Percentiles rank a stretch among this genome's conserved stretches.
phyloP scores from a whole-genome alignment of 2,888 invertebrate genomes.

The Ceriagrion tenellum region DNA sequence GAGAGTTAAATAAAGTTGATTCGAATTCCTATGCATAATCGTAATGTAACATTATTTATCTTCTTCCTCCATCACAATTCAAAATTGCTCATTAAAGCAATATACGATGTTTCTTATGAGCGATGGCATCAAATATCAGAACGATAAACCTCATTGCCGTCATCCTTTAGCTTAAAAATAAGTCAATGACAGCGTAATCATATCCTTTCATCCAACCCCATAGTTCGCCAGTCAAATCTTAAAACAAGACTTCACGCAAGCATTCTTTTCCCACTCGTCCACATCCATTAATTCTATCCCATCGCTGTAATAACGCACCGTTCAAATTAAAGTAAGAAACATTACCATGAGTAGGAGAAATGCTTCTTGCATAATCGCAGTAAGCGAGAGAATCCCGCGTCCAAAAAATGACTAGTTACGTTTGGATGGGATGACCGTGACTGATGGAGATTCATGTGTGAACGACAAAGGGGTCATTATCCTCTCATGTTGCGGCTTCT shows the following conservation, averaged over 20 bases:
- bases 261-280: background rate
- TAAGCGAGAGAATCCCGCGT: background rate
- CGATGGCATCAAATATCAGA: background rate
- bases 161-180: background rate
- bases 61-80: too few species aligned
- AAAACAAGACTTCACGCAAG: background rate
- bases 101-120: background rate
- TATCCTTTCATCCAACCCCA: background rate
- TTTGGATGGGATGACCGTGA: conserved; percentile 24
- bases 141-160: background rate
- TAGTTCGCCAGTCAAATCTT: background rate
- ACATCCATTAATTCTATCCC: background rate
- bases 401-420: conserved; percentile 20
- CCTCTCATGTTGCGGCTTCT: background rate
- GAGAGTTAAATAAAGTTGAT: too few species aligned
- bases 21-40: too few species aligned
- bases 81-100: too few species aligned
- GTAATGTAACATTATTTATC: too few species aligned
- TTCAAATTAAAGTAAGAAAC: background rate
- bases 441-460: conserved; percentile 15
- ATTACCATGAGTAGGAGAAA: background rate
- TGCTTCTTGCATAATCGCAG: background rate
- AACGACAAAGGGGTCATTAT: conserved; percentile 43
- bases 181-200: background rate
- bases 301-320: background rate